phyloP scores from a whole-genome alignment of 2,888 invertebrate genomes.

The Coelogynopora nodosa region DNA sequence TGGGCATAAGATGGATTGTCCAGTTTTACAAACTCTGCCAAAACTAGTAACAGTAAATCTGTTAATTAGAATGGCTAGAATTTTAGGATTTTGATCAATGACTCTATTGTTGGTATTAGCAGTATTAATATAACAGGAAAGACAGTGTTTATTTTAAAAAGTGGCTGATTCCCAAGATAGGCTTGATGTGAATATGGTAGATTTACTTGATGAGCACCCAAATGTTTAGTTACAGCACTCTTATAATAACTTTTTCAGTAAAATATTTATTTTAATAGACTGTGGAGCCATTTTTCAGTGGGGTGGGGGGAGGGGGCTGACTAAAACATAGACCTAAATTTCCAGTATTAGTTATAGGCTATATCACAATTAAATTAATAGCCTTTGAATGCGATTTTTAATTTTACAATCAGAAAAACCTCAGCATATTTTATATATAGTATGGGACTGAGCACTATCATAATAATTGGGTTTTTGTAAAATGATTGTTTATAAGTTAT shows the following conservation, averaged over 20 bases:
- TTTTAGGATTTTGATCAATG: not conserved
- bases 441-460: no score
- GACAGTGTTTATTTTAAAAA: not conserved
- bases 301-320: not conserved
- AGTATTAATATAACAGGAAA: not conserved
- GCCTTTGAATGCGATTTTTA: not conserved
- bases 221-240: no score
- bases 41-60: not conserved
- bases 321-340: not conserved
- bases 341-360: not conserved
- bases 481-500: no score
- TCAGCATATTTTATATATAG: no score
- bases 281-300: not conserved
- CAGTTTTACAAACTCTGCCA: not conserved
- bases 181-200: no score
- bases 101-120: not conserved
- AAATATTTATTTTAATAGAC: no score
- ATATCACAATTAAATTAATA: not conserved
- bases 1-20: not conserved
- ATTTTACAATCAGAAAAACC: not conserved
- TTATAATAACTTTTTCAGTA: no score
- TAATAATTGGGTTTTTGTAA: no score
- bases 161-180: not conserved
- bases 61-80: not conserved
- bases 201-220: no score